Evolutionary conservation across 2,888 invertebrate genomes (phyloP), one percentile per base, ranked within the genome.

Genomic region (Chydorus sphaericus): DNA sequence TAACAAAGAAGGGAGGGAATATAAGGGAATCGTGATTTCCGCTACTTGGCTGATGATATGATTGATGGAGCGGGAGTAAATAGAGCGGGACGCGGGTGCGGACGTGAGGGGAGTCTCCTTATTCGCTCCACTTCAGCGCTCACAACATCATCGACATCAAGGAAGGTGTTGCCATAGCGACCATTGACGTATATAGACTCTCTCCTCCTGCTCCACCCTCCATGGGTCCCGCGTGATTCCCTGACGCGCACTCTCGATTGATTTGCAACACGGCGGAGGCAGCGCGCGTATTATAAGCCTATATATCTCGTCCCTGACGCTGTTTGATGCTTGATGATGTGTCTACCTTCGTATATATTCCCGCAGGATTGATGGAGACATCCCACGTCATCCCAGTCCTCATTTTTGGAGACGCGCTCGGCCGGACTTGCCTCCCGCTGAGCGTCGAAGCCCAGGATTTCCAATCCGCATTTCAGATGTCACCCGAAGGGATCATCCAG

Each of bases 401-500:
- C 61, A 85, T 87, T 70, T 73, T 87, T 58, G 86, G 84, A 68
- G 82, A 85, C 28, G 83, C 82, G 0, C 71, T 86, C 60, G 86
- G 86, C 28, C 81, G 82, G 6, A 83, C 84, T 7, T 74, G 85
- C 60, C 71, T 86, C 58, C 87, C 87, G 1, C 80, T 83, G 63
- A 83, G 83, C 5, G 77, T 88, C 58, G 85, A 85, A 68, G 81
- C 81, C 63, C 79, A 83, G 2, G 85, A 87, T 71, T 87, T 85
- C 68, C 80, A 82, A 65, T 80, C 81, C 59, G 82, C 84, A 6
- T 72, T 85, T 62, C 20, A 37, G 11, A 80, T 80, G 53, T 77
- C 79, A 14, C 81, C 82, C 1, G 64, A 62, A 52, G 76, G 79
- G 51, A 78, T 67, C 23, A 66, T 67, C 54, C 64, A 65, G 57